Evolutionary conservation across 2,888 invertebrate genomes (phyloP).

Genomic region (Harpalus rufipes): DNA sequence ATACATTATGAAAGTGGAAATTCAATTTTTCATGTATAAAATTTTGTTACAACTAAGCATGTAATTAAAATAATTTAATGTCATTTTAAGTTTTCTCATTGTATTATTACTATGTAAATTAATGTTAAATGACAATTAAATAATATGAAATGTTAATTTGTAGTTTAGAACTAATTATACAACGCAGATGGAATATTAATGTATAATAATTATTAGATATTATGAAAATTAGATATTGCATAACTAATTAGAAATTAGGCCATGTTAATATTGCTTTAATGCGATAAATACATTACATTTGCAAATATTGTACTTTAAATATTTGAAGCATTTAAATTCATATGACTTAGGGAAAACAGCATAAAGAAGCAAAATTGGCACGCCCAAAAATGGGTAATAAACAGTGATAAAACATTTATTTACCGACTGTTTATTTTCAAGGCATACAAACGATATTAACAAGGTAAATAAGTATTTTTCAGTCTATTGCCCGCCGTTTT

Average conservation of each 20-base stretch:
- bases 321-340: no score
- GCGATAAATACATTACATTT: no score
- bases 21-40: constrained; percentile 20
- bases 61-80: constrained; percentile 29
- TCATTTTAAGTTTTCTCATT: background rate
- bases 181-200: constrained; percentile 4
- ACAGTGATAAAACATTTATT: no score
- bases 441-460: no score
- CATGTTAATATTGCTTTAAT: no score
- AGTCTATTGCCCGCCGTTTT: no score
- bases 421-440: no score
- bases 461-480: no score
- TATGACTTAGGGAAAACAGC: no score
- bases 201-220: constrained; percentile 12
- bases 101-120: background rate
- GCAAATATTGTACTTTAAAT: no score
- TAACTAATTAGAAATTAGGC: background rate
- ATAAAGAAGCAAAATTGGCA: no score
- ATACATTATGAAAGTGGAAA: background rate
- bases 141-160: background rate
- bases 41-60: constrained; percentile 16
- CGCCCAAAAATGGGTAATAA: no score
- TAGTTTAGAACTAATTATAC: background rate
- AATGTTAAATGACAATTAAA: background rate
- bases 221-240: background rate